Evolutionary conservation across 2,888 invertebrate genomes (phyloP), one percentile per base, ranked within the genome.

Genomic region (Neocrepidodera transversa): DNA sequence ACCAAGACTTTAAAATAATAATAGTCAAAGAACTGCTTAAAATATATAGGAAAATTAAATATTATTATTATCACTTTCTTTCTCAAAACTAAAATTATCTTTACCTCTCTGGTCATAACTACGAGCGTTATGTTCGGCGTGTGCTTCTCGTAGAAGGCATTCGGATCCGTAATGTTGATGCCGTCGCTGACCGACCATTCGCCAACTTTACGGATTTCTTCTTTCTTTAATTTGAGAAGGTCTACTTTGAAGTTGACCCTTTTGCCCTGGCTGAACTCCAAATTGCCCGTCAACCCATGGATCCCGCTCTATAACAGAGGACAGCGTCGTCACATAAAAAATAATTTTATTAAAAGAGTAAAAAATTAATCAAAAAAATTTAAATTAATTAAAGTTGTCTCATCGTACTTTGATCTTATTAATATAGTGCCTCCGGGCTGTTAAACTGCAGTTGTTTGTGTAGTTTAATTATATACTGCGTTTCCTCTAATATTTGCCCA

Each of bases 41-140:
- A n/a, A n/a, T n/a, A n/a, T n/a, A n/a, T n/a, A n/a, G n/a, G n/a
- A n/a, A n/a, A n/a, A n/a, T n/a, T n/a, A n/a, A n/a, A n/a, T n/a
- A n/a, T n/a, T n/a, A n/a, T n/a, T n/a, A n/a, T n/a, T n/a, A n/a
- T n/a, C n/a, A n/a, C n/a, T n/a, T n/a, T n/a, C n/a, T n/a, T n/a
- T n/a, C n/a, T n/a, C n/a, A n/a, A n/a, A 10, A 30, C 6, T 30
- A 6, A 10, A 30, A 30, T 30, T 11, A 32, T 3, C n/a, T 13
- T 32, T 78, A 93, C 94, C 87, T 92, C 91, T 73, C 92, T 86
- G 28, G 94, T 95, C 80, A 94, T 93, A n/a, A 95, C 93, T 50
- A 93, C 87, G 3, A 95, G 83, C 0, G 94, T 95, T 16, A 94
- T 92, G 79, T 95, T 95, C 0, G 91, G 90, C 0, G 87, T 86